Conservation (phyloP, 2,888 invertebrate genomes). For the Parnassius mnemosyne region DNA sequence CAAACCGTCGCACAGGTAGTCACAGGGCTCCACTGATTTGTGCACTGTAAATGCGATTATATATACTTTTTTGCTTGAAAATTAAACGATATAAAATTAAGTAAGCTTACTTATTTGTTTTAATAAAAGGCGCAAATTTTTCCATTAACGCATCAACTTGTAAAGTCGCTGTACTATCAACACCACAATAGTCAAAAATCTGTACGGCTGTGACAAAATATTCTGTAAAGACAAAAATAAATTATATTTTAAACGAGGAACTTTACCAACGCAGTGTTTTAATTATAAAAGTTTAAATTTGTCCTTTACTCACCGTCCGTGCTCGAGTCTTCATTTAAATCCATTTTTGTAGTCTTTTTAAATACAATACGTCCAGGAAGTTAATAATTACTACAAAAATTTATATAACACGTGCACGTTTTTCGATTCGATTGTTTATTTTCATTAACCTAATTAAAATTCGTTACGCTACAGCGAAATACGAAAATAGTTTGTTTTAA, state of each 20-base stretch:
- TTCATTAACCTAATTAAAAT: conserved; percentile 53
- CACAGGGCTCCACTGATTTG: no score
- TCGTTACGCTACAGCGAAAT: conserved; percentile 52
- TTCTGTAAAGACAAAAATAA: conserved; percentile 46
- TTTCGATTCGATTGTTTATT: conserved; percentile 57
- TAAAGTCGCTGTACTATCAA: conserved; percentile 54
- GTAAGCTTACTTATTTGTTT: conserved; percentile 67
- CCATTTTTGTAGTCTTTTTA: conserved; percentile 44
- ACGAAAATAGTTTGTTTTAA: conserved; percentile 60
- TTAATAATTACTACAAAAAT: conserved; percentile 33
- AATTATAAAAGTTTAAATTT: conserved; percentile 44
- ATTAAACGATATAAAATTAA: not conserved
- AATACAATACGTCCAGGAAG: conserved; percentile 23
- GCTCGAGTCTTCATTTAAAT: conserved; percentile 56
- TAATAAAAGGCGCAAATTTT: conserved; percentile 67
- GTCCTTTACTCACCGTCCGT: conserved; percentile 56
- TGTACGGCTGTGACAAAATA: conserved; percentile 67
- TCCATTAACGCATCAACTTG: conserved; percentile 68
- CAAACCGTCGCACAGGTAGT: no score
- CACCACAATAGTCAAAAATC: conserved; percentile 71
- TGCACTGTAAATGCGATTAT: no score
- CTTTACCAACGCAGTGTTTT: conserved; percentile 60
- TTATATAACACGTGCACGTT: conserved; percentile 41
- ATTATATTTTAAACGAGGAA: conserved; percentile 41
- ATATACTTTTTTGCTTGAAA: no score